phyloP scores from a whole-genome alignment of 2,113 vertebrate genomes.

The Actinemys pallida region DNA sequence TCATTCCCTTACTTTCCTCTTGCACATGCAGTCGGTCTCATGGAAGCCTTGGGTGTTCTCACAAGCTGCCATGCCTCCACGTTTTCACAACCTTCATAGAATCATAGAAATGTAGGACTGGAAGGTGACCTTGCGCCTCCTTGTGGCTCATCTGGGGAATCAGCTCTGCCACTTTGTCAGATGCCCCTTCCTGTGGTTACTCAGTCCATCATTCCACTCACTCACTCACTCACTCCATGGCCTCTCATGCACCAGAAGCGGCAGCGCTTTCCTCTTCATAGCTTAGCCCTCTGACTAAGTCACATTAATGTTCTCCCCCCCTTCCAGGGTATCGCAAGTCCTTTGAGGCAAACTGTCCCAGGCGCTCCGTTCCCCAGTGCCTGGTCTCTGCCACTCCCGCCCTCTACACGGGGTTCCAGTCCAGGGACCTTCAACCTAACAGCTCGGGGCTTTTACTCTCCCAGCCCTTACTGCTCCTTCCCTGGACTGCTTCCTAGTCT shows the following conservation, averaged over 20 bases:
- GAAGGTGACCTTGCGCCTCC: neutral
- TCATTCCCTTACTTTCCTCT: neutral
- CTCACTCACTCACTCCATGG: neutral
- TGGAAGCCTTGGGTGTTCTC: neutral
- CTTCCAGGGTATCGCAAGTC: neutral
- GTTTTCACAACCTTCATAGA: neutral
- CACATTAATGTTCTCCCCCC: neutral
- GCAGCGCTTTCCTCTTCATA: neutral
- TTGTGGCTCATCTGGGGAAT: too few species aligned
- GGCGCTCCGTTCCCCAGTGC: too few species aligned
- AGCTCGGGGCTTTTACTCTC: neutral
- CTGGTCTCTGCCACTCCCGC: too few species aligned
- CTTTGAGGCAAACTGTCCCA: too few species aligned
- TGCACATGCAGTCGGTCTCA: neutral
- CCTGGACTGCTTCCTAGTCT: neutral
- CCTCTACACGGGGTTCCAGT: neutral
- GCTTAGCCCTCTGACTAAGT: neutral
- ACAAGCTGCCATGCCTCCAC: neutral
- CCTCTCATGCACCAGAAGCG: too few species aligned
- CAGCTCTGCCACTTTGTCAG: neutral
- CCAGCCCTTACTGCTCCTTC: neutral
- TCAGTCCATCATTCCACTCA: neutral
- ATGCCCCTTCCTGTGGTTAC: too few species aligned
- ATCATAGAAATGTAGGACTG: neutral
- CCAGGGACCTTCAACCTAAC: neutral